Evolutionary conservation across 2,888 invertebrate species (phyloP), one percentile per base, ranked within the genome.

Genomic region (Brachyopa scutellaris): DNA sequence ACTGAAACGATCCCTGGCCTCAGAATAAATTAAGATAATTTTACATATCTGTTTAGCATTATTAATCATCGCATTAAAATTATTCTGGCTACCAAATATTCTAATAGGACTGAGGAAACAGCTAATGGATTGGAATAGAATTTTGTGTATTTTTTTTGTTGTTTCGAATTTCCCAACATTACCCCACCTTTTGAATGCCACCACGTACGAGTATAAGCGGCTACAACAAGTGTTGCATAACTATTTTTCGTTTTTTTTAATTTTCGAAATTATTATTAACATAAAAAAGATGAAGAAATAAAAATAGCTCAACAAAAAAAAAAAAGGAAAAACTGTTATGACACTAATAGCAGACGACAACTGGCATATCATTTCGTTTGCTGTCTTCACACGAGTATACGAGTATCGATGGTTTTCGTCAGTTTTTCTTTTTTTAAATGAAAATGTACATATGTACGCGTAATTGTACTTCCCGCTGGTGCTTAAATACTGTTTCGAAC

Each of bases 231-330:
- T 38, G 26, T 66, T 53, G 23, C 66, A 53, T 51, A 64, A 64
- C 9, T 17, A 26, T 26, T 26, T 26, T 26, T 26, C n/a, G n/a
- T n/a, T 5, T 21, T 33, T 47, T 31, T 23, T 36, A 62, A 15
- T 42, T 13, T 42, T 6, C 40, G 3, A 3, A 66, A 74, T 47
- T 62, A 55, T 73, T 62, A 73, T 62, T 64, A 31, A 38, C 13
- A 49, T 26, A 57, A 69, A 17, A 53, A 40, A 40, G n/a, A n/a
- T 19, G 36, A 17, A 19, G 64, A 17, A 47, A 38, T 55, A 57
- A 31, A 74, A 74, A 74, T 74, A 74, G 73, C 64, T 9, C 4
- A 36, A 21, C 8, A 38, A 5, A 45, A 47, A 40, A 31, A 31
- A 23, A 47, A 67, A 47, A 64, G 2, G n/a, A 21, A 67, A 33